Evolutionary conservation across 2,113 vertebrate genomes (phyloP).

Genomic region (Geothlypis trichas): DNA sequence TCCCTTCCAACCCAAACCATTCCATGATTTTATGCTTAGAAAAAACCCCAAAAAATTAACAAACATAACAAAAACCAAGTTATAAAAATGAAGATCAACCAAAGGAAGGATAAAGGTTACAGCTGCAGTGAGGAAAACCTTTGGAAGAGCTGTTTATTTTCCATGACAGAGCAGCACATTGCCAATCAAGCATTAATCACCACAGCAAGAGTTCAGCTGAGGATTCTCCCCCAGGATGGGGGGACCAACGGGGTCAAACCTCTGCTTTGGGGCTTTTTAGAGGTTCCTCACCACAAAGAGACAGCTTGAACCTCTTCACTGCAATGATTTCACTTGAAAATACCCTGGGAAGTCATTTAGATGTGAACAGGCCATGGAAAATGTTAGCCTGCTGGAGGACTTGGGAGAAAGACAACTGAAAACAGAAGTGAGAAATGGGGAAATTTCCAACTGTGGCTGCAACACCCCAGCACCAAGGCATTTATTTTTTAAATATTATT

Average conservation of each 20-base stretch:
- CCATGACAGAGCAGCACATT: not conserved
- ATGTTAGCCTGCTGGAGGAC: not conserved
- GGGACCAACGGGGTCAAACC: not conserved
- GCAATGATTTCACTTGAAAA: not conserved
- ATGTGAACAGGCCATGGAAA: slow-evolving; percentile 5
- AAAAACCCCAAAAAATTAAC: not conserved
- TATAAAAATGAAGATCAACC: not conserved
- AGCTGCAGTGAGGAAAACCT: not conserved
- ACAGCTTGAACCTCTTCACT: not conserved
- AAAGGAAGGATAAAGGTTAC: not conserved
- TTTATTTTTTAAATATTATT: not conserved
- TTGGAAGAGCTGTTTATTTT: not conserved
- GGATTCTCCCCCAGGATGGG: not conserved
- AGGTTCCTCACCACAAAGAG: not conserved
- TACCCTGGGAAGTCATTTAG: not conserved
- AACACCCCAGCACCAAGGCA: not conserved
- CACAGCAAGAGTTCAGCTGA: not conserved
- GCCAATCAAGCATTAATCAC: not conserved
- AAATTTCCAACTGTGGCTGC: not conserved
- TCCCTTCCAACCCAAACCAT: not conserved
- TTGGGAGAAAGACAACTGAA: slow-evolving; percentile 41
- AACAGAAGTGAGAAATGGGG: slow-evolving; percentile 1
- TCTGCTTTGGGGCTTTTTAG: not conserved
- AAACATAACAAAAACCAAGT: not conserved
- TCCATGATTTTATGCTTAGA: accelerated